A percentile compares a stretch with the other conserved stretches of the same genome.
phyloP scores from a whole-genome alignment of 2,113 vertebrate genomes.

The Eptatretus burgeri region DNA sequence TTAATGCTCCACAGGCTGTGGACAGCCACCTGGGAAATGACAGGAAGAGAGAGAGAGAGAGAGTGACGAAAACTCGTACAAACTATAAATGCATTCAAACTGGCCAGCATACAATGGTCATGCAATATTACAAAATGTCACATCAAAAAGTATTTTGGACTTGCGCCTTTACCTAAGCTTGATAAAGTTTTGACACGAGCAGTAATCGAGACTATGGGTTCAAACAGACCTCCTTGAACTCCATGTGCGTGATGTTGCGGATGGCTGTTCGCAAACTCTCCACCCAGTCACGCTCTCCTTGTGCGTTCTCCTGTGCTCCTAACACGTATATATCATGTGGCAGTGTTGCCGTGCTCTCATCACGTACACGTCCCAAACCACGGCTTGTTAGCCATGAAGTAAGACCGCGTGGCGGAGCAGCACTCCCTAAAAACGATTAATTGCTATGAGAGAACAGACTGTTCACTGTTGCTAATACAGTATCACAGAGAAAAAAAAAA shows the following conservation, averaged over 20 bases:
- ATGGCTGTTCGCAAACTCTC: constrained; percentile 31
- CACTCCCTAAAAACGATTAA: constrained; percentile 19
- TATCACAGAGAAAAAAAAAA: too few relatives aligned
- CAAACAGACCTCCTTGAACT: constrained; percentile 30
- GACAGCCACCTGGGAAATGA: constrained; percentile 26
- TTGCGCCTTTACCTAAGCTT: too few relatives aligned
- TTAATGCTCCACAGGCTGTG: constrained; percentile 54
- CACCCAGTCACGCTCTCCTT: constrained; percentile 46
- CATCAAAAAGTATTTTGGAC: neutral
- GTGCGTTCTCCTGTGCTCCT: constrained; percentile 48
- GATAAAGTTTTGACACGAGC: too few relatives aligned
- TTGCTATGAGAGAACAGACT: neutral
- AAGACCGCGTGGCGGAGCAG: constrained; percentile 26
- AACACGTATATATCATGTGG: constrained; percentile 43
- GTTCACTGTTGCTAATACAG: too few relatives aligned
- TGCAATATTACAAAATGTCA: neutral
- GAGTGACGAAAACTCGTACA: neutral
- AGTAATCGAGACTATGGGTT: too few relatives aligned
- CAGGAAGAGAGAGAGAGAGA: neutral
- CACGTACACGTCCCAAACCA: constrained; percentile 28
- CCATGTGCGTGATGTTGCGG: constrained; percentile 24
- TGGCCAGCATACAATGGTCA: too few relatives aligned
- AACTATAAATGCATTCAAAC: neutral
- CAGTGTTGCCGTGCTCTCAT: constrained; percentile 22
- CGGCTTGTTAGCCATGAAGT: constrained; percentile 39